These are phyloP conservation scores for Aratinga solstitialis DNA, from an alignment of 2,797 vertebrate species.

Conservation along the genomic window DNA sequence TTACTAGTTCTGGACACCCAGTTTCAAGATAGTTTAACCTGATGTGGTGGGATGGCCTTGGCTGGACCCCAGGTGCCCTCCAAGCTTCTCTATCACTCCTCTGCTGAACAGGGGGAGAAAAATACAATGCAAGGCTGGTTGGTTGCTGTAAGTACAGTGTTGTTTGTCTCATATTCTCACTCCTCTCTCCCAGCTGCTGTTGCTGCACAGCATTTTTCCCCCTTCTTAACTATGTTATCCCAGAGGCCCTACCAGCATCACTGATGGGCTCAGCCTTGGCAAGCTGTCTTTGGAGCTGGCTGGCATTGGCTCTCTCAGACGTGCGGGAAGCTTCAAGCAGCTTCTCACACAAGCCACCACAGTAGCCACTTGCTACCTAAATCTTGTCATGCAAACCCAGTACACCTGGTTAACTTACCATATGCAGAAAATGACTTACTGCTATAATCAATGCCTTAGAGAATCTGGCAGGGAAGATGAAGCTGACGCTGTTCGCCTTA, in stretches of 20 bases:
- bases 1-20: neutral
- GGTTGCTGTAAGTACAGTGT: neutral
- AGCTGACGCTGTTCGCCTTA: neutral
- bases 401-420: neutral
- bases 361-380: neutral
- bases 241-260: rapidly evolving
- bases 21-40: neutral
- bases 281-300: neutral
- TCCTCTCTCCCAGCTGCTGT: neutral
- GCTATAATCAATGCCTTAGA: neutral
- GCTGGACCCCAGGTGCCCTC: neutral
- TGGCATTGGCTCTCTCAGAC: neutral
- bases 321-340: neutral
- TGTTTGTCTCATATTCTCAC: neutral
- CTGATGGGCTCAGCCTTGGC: neutral
- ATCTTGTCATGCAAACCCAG: neutral
- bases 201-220: neutral
- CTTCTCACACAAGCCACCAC: neutral
- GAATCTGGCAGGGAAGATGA: neutral
- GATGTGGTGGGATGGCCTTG: neutral
- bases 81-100: neutral
- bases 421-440: neutral
- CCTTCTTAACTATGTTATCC: neutral
- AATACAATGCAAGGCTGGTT: neutral
- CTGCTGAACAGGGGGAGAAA: rapidly evolving